These are phyloP conservation scores for Psettodes erumei DNA, from an alignment of 2,113 vertebrate species.

Conservation along the genomic window DNA sequence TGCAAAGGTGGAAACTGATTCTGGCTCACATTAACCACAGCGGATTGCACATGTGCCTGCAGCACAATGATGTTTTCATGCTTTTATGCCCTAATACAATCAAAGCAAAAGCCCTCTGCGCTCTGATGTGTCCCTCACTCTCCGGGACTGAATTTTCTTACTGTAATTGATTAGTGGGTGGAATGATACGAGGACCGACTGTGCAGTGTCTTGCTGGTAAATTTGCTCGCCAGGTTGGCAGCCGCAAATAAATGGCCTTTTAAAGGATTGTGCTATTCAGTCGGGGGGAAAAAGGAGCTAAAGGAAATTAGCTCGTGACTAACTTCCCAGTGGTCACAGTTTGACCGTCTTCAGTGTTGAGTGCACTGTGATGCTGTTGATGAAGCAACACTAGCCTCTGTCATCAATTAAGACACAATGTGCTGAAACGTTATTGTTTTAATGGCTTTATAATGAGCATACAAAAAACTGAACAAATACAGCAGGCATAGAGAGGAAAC, in stretches of 20 bases:
- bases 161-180: slow-evolving; percentile 46
- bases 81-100: slow-evolving; percentile 43
- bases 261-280: slow-evolving; percentile 29
- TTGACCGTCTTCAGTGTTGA: slow-evolving; percentile 36
- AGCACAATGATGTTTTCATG: slow-evolving; percentile 20
- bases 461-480: slow-evolving; percentile 12
- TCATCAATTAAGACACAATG: slow-evolving; percentile 50
- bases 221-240: slow-evolving; percentile 22
- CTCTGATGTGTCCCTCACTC: slow-evolving; percentile 35
- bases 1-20: slow-evolving; percentile 41
- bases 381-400: slow-evolving; percentile 33
- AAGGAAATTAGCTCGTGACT: slow-evolving; percentile 41
- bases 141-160: slow-evolving; percentile 47
- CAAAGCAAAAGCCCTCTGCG: slow-evolving; percentile 32
- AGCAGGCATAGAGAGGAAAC: slow-evolving; percentile 2
- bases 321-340: slow-evolving; percentile 21
- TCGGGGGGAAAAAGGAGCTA: slow-evolving; percentile 18
- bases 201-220: slow-evolving; percentile 12
- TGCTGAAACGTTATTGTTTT: slow-evolving; percentile 26
- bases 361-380: slow-evolving; percentile 32
- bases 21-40: slow-evolving; percentile 22
- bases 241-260: slow-evolving; percentile 32
- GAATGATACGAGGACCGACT: slow-evolving; percentile 28
- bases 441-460: slow-evolving; percentile 45
- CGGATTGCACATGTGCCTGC: slow-evolving; percentile 26